phyloP scores from a whole-genome alignment of 1,140 invertebrate species.

The Archivesica marissinica region DNA sequence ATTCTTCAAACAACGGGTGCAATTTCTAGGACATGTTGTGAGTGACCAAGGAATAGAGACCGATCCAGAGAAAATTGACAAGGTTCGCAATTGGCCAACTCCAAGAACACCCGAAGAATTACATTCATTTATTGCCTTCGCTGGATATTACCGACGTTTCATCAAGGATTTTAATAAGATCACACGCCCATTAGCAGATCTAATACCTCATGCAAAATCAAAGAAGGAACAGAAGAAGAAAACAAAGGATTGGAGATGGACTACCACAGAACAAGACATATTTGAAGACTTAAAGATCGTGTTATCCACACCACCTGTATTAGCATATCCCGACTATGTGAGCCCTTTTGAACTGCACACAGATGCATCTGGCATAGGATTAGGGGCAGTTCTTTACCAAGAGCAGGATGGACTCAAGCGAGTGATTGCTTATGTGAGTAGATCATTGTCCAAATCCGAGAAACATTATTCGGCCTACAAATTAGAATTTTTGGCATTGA shows the following conservation, averaged over 20 bases:
- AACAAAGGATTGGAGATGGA: slow-evolving; percentile 34
- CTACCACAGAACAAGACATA: slow-evolving; percentile 17
- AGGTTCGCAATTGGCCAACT: slow-evolving; percentile 68
- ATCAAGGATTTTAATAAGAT: slow-evolving; percentile 70
- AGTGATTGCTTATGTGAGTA: too few relatives aligned
- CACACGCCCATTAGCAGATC: slow-evolving; percentile 55
- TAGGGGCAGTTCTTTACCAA: slow-evolving; percentile 76
- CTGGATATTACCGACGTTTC: slow-evolving; percentile 60
- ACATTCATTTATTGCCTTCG: slow-evolving; percentile 73
- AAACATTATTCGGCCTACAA: too few relatives aligned
- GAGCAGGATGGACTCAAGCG: slow-evolving; percentile 62
- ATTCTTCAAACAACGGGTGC: background rate
- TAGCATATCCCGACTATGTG: slow-evolving; percentile 63
- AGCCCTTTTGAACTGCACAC: slow-evolving; percentile 66
- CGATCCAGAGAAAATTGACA: slow-evolving; percentile 71
- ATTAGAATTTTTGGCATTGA: background rate
- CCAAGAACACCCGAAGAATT: slow-evolving; percentile 71
- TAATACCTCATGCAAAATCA: slow-evolving; percentile 55
- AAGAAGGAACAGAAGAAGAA: slow-evolving; percentile 8
- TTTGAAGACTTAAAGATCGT: slow-evolving; percentile 67
- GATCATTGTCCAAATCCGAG: too few relatives aligned
- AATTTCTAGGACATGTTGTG: slow-evolving; percentile 54
- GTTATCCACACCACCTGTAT: slow-evolving; percentile 63
- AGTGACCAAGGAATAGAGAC: slow-evolving; percentile 66
- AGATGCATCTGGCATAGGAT: slow-evolving; percentile 65